Percentiles rank a stretch among this genome's conserved stretches.
phyloP scores from a whole-genome alignment of 2,113 vertebrate species.

The Menura novaehollandiae region DNA sequence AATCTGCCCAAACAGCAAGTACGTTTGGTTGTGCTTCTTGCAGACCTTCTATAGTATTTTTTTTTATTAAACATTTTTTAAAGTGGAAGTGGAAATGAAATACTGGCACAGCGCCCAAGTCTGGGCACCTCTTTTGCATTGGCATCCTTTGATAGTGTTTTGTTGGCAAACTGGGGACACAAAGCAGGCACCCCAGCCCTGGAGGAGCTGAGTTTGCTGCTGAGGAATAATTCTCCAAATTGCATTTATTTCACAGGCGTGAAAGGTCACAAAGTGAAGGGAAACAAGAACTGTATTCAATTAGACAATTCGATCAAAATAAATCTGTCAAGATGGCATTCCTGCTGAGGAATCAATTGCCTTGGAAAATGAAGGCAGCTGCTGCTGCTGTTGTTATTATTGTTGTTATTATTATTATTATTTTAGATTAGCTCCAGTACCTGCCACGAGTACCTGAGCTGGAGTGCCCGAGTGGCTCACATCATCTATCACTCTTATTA shows the following conservation, averaged over 20 bases:
- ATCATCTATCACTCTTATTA: conserved; percentile 56
- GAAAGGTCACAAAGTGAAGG: conserved; percentile 66
- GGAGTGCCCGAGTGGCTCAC: neutral
- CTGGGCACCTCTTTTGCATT: conserved; percentile 24
- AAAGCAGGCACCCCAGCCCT: neutral
- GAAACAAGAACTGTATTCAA: conserved; percentile 67
- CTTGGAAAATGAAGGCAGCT: conserved; percentile 50
- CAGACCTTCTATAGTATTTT: neutral
- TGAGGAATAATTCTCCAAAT: conserved; percentile 69
- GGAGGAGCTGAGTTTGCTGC: conserved; percentile 51
- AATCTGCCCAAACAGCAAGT: neutral
- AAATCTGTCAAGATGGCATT: conserved; percentile 72
- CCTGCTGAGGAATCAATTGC: conserved; percentile 64
- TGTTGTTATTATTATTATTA: conserved; percentile 58
- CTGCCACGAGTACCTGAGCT: neutral
- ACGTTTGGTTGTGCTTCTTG: neutral
- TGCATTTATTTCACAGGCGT: conserved; percentile 68
- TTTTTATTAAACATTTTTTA: neutral
- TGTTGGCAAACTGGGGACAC: neutral
- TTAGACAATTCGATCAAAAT: conserved; percentile 75
- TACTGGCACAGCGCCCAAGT: neutral
- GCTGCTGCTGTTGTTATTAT: conserved; percentile 40
- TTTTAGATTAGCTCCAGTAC: conserved; percentile 48
- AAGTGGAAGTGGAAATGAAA: neutral
- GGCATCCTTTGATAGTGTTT: conserved; percentile 10